Evolutionary conservation across 1,140 invertebrate genomes (phyloP).

Genomic region (Nasonia longicornis): DNA sequence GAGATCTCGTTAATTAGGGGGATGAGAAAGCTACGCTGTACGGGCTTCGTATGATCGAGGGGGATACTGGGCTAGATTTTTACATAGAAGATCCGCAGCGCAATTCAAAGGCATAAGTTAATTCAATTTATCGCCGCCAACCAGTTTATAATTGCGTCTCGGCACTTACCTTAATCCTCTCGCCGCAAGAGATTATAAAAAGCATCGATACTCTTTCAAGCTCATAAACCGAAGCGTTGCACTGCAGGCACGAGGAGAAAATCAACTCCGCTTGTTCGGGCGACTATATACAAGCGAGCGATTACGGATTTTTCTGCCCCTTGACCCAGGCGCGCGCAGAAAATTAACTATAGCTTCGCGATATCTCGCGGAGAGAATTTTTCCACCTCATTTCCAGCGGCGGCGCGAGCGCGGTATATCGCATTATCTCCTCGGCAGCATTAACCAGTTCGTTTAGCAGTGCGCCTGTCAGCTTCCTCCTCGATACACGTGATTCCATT

Average conservation of each 20-base stretch:
- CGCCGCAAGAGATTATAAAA: too few relatives aligned
- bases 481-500: neutral
- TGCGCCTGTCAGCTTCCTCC: neutral
- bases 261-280: neutral
- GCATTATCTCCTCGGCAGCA: constrained; percentile 6
- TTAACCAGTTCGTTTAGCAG: neutral
- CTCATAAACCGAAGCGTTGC: too few relatives aligned
- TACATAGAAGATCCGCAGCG: neutral
- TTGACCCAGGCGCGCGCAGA: neutral
- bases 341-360: constrained; percentile 18
- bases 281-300: neutral
- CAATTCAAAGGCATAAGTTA: too few relatives aligned
- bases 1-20: neutral
- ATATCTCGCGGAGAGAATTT: neutral
- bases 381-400: constrained; percentile 19
- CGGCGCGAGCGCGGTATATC: neutral
- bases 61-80: neutral
- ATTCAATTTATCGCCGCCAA: too few relatives aligned
- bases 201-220: too few relatives aligned
- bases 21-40: constrained; percentile 2
- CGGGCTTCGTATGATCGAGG: neutral
- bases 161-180: too few relatives aligned
- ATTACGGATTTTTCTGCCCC: constrained; percentile 30
- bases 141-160: too few relatives aligned
- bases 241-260: neutral